Base-by-base conservation (phyloP, 2,888 invertebrate genomes). In the Cephus runcator region DNA sequence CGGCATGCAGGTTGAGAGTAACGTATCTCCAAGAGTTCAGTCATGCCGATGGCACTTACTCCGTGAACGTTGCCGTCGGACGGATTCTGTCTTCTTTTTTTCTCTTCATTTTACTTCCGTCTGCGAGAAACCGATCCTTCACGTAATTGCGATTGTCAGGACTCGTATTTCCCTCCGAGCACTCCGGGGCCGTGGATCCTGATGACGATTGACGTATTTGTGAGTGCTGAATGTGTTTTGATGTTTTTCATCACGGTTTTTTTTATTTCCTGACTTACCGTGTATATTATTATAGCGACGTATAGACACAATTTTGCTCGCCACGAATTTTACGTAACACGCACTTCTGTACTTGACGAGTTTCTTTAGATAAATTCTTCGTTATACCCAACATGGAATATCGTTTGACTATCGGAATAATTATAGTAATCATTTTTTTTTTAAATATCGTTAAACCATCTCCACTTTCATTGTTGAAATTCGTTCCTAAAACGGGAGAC, bases 1-100 rank as follows among this genome's bases (percentile, higher is more conserved):
- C 31, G 71, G 31, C 31, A 15, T 34, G 31, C 71, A 71, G 74
- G 74, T 74, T 34, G 35, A 74, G 15, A 30, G 12, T 34, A 74
- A 30, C 74, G 74, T n/a, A 30, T 74, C 35, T 74, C 35, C n/a
- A 34, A 74, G 74, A 74, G 12, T 34, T 74, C 74, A 74, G 74
- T 74, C 35, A 74, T 15, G 74, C 35, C 35, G 74, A 34, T 34
- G 74, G 74, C 74, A 34, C 74, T 74, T 74, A 23, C 34, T 34
- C 74, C 34, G 40, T 36, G 36, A 75, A 68, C 75, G 68, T 69
- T 69, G 40, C 35, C 23, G n/a, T 34, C 30, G 11, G 11, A 34
- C 74, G 12, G n/a, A 12, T 34, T 74, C 36, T 12, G 12, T 36
- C 1, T 34, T 34, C 15, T n/a, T 73, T 23, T 73, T 34, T 34